Evolutionary conservation across 1,140 invertebrate genomes (phyloP), one percentile per base, ranked within the genome.

Genomic region (Hydropsyche tenuis): DNA sequence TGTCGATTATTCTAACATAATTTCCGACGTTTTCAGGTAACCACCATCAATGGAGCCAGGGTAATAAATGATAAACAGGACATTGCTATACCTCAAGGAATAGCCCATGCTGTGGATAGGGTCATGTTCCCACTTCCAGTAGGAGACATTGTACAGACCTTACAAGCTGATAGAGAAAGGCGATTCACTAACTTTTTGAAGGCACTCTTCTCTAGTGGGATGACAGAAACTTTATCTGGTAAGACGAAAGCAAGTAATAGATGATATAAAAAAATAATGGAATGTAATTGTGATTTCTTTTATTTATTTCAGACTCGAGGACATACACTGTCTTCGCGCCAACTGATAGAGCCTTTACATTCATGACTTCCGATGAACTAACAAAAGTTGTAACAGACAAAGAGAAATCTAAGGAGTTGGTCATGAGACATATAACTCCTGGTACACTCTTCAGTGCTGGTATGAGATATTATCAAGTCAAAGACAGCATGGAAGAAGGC

Each of bases 91-190:
- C 90, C 93, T 42, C 87, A 95, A 88, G 92, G 94, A 25, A 88
- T 96, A 51, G 93, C 94, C 0, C 94, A 96, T 80, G 90, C 93
- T 0, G 88, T 96, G 0, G 93, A 95, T 81, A 86, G 93, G 73
- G 94, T 96, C 0, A 93, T 96, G 89, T 94, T 95, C 82, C 93
- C 94, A 1, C 84, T 94, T 72, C 93, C 93, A 0, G 92, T 94
- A 14, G 93, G 93, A 18, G 92, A 94, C 84, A 82, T 95, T 42
- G 86, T 94, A 12, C 92, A 94, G 80, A 94, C 93, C 0, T 82
- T 94, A 37, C 91, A 93, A 79, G 91, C 93, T 0, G 93, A 94
- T 83, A 84, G 92, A 23, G 92, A 94, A 78, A 86, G 89, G 63
- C 84, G 93, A 74, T 94, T 94, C 81, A 91, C 90, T 7, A 91